Percentiles rank a stretch among this genome's conserved stretches.
These are phyloP conservation scores for Sphaeramia orbicularis DNA, from an alignment of 2,797 vertebrate genomes.

Conservation along the genomic window DNA sequence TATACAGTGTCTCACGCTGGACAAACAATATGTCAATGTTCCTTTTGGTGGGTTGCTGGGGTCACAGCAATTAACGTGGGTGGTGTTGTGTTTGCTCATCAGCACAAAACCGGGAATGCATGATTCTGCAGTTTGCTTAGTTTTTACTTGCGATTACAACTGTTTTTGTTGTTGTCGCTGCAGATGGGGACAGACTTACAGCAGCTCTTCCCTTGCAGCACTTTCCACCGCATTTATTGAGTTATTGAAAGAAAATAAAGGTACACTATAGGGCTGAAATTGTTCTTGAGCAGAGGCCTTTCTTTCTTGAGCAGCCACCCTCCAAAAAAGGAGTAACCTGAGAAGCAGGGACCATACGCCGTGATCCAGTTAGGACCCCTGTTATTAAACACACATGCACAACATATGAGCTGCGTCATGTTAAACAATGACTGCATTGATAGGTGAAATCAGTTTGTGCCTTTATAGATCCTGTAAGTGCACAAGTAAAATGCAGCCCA, in stretches of 20 bases:
- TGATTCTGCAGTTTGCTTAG: constrained; percentile 76
- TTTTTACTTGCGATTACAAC: constrained; percentile 72
- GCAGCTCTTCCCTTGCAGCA: constrained; percentile 41
- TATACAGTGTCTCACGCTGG: constrained; percentile 86
- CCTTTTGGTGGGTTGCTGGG: constrained; percentile 81
- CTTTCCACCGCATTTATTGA: constrained; percentile 26
- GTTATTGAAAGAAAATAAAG: constrained; percentile 18
- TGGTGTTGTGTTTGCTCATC: constrained; percentile 83
- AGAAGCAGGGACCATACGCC: constrained; percentile 64
- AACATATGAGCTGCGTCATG: constrained; percentile 78
- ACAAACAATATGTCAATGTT: constrained; percentile 89
- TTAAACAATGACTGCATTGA: constrained; percentile 85
- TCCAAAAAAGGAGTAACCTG: constrained; percentile 64
- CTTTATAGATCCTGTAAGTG: constrained; percentile 82
- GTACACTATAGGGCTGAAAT: constrained; percentile 22
- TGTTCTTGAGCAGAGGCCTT: constrained; percentile 44
- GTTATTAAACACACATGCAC: constrained; percentile 84
- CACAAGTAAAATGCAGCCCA: constrained; percentile 45
- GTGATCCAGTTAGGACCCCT: constrained; percentile 64
- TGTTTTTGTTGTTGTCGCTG: constrained; percentile 62
- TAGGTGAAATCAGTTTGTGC: constrained; percentile 81
- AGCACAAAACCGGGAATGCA: constrained; percentile 78
- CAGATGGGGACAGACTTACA: constrained; percentile 44
- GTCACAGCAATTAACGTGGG: constrained; percentile 85
- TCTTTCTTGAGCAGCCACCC: constrained; percentile 39